phyloP scores from a whole-genome alignment of 2,113 vertebrate species.

The Promerops cafer region DNA sequence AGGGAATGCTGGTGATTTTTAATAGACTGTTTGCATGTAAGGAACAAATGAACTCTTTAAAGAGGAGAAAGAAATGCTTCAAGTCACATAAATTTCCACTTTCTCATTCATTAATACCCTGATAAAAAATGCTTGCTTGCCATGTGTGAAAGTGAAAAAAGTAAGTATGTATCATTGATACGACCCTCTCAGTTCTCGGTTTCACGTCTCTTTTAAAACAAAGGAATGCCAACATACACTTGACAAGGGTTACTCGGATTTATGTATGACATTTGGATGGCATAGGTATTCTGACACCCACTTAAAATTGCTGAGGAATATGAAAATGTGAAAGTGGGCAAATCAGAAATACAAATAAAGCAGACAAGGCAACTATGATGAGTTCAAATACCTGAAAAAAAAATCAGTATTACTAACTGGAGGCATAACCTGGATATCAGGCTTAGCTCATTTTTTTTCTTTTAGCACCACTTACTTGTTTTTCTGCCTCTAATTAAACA shows the following conservation, averaged over 20 bases:
- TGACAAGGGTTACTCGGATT: background rate
- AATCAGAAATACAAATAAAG: background rate
- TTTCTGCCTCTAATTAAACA: background rate
- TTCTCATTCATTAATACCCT: background rate
- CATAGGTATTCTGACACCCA: background rate
- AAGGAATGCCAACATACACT: rapidly evolving
- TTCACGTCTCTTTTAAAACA: background rate
- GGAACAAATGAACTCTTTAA: background rate
- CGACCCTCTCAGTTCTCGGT: background rate
- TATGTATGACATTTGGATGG: background rate
- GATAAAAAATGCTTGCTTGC: background rate
- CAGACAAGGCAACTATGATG: background rate
- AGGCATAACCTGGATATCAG: background rate
- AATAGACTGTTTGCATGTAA: background rate
- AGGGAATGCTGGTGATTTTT: background rate
- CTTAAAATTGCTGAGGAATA: background rate
- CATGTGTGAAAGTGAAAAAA: background rate
- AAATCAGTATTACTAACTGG: background rate
- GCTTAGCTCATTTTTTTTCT: background rate
- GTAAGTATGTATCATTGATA: background rate
- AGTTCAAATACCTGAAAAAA: background rate
- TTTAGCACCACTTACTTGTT: background rate
- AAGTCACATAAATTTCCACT: background rate
- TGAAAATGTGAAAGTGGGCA: background rate
- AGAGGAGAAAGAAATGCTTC: background rate